Base-by-base conservation (phyloP, 1,140 invertebrate species). In the Holcopasites calliopsidis region DNA sequence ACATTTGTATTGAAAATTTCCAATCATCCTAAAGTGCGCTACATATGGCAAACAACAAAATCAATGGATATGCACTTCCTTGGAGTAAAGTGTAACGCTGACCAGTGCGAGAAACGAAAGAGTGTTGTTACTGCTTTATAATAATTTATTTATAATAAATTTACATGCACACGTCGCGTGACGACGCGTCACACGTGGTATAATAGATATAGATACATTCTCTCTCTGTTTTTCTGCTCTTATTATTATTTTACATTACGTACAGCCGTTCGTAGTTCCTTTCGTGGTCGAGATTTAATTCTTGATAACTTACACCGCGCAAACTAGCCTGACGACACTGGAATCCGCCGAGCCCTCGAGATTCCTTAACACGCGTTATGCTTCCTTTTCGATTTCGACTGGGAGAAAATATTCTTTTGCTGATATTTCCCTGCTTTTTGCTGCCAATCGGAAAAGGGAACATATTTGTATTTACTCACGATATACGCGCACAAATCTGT, bases 61-160 rank as follows among this genome's bases (percentile, higher is more conserved):
- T 13, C 0, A 73, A 55, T 42, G 28, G 10, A 57, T 28, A 23
- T 64, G 16, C 18, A 77, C 21, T 28, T 40, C 60, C 11, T 40
- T 35, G 3, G 1, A 49, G 38, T 35, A 50, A 35, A 58, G 31
- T 42, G 18, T 10, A 18, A n/a, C 6, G 18, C 28, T 23, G 4
- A 38, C 18, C 21, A 18, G 21, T 31, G n/a, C 11, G 44, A 40
- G 26, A 31, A 50, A 31, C 7, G 11, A 10, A 62, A 18, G 3
- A 10, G 8, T 50, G 60, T 54, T 26, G 18, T n/a, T 44, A 10
- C 74, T 79, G 73, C 77, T 89, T 88, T 90, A 88, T 90, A 89
- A 89, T 89, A 89, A 89, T 90, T 90, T 90, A 90, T 91, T 91
- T 87, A 90, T 90, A 90, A 90, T 90, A 90, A 91, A 90, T 90